A percentile compares a stretch with the other conserved stretches of the same genome.
These are phyloP conservation scores for Sicus ferrugineus DNA, from an alignment of 2,888 invertebrate genomes.

Conservation along the genomic window DNA sequence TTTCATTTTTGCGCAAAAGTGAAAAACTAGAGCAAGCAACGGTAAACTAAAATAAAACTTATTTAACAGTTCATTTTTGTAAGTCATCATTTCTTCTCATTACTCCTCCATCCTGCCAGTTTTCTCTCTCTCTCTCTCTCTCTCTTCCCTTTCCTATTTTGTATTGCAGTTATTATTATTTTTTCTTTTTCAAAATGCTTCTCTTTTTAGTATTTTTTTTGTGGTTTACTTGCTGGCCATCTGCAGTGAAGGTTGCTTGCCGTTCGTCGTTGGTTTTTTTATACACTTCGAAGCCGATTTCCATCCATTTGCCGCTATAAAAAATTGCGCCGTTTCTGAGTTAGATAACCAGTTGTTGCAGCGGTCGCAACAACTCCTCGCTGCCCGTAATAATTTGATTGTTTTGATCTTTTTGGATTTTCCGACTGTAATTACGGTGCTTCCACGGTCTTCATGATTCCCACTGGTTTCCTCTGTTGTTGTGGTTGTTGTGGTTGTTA, in stretches of 20 bases:
- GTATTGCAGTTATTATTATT: background rate
- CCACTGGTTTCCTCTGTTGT: slow-evolving; percentile 3
- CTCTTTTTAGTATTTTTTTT: background rate
- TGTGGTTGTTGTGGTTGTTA: background rate
- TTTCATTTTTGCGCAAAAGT: no score
- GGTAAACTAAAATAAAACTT: no score
- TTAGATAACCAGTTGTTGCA: slow-evolving; percentile 11
- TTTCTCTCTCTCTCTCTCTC: no score
- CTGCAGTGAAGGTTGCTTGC: slow-evolving; percentile 1
- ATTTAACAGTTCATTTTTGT: no score
- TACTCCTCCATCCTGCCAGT: no score
- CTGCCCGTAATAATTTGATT: background rate
- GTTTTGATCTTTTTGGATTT: slow-evolving; percentile 10
- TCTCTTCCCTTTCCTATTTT: slow-evolving; percentile 4
- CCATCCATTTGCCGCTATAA: background rate
- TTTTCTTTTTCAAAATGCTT: background rate
- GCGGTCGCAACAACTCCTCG: background rate
- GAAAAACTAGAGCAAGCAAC: no score
- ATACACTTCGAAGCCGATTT: background rate
- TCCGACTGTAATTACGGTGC: slow-evolving; percentile 1
- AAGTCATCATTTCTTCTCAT: no score
- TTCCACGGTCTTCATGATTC: background rate
- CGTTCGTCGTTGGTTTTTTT: background rate
- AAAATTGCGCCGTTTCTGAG: slow-evolving; percentile 14
- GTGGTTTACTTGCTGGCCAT: background rate